Evolutionary conservation across 2,797 vertebrate genomes (phyloP).

Genomic region (Lates japonicus): DNA sequence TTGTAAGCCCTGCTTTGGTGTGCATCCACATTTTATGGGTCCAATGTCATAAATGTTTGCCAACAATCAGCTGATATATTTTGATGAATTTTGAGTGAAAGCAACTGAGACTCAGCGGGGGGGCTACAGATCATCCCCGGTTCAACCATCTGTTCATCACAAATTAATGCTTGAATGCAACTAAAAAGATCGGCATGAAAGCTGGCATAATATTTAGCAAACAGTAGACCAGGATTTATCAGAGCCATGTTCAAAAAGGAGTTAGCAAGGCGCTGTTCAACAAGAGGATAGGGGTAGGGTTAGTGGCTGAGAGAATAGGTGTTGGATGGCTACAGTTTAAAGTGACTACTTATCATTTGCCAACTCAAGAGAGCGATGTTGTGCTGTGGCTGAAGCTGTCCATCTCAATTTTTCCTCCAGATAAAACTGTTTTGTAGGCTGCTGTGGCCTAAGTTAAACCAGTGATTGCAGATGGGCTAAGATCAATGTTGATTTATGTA

Average conservation of each 20-base stretch:
- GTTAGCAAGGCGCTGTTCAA: neutral
- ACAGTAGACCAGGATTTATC: neutral
- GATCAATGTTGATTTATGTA: slow-evolving; percentile 42
- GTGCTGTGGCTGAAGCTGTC: neutral
- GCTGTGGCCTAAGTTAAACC: slow-evolving; percentile 13
- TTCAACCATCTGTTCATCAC: neutral
- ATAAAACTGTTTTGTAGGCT: slow-evolving; percentile 25
- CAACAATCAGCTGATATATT: neutral
- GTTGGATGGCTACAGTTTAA: neutral
- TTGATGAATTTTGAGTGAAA: neutral
- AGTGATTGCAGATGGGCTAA: slow-evolving; percentile 10
- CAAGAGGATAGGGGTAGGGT: no score
- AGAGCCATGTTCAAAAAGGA: neutral
- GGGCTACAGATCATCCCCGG: neutral
- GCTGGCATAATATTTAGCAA: neutral
- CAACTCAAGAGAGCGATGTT: neutral
- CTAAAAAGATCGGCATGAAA: neutral
- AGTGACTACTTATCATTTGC: no score
- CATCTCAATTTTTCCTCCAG: slow-evolving; percentile 7
- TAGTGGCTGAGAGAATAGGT: neutral
- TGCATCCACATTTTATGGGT: neutral
- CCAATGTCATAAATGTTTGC: no score
- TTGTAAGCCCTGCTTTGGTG: neutral
- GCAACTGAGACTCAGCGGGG: neutral
- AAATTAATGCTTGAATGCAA: neutral